These are phyloP conservation scores for Maconellicoccus hirsutus DNA, from an alignment of 1,140 invertebrate genomes.

Conservation along the genomic window DNA sequence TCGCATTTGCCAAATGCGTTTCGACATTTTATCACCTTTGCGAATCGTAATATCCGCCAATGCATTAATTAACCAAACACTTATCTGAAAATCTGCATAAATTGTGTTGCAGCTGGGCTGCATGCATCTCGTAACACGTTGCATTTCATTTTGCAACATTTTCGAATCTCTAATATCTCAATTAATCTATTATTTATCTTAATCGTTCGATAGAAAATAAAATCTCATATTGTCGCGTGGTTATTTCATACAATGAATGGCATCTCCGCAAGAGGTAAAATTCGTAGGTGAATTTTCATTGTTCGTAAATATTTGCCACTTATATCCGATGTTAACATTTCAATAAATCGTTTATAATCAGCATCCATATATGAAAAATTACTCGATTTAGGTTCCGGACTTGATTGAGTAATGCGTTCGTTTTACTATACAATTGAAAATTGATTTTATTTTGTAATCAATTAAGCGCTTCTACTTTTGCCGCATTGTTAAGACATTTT, in stretches of 20 bases:
- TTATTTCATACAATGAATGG: too few species aligned
- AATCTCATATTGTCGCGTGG: not conserved
- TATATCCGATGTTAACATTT: not conserved
- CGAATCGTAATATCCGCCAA: not conserved
- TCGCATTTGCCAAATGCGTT: not conserved
- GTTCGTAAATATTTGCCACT: not conserved
- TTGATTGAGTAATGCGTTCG: not conserved
- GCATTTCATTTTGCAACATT: not conserved
- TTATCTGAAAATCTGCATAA: not conserved
- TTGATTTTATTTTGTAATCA: not conserved
- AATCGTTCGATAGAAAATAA: not conserved
- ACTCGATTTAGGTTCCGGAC: not conserved
- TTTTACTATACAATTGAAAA: not conserved
- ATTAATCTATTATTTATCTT: not conserved
- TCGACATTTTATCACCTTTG: not conserved
- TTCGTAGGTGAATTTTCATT: not conserved
- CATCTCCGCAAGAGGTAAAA: too few species aligned
- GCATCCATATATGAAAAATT: not conserved
- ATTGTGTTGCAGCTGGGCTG: too few species aligned
- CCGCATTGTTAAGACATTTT: too few species aligned
- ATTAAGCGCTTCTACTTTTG: not conserved
- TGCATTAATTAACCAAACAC: not conserved
- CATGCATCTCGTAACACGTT: too few species aligned
- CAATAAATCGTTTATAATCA: not conserved
- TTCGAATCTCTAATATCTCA: not conserved